A percentile compares a stretch with the other conserved stretches of the same genome.
Conservation (phyloP, 2,888 invertebrate species). For the Chloromyia formosa region DNA sequence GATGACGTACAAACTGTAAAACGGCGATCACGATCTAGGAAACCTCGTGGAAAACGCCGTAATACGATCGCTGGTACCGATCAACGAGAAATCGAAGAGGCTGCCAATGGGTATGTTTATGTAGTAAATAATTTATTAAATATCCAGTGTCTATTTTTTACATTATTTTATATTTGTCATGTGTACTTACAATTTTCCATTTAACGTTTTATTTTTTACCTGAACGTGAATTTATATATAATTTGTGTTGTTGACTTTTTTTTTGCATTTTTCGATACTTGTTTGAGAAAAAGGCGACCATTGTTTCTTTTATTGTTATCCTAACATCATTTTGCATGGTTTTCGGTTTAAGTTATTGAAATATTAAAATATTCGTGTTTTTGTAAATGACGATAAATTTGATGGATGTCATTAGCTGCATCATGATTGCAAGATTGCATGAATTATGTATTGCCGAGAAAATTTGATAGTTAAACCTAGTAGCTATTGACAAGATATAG, state of each 20-base stretch:
- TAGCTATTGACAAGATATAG: too few relatives aligned
- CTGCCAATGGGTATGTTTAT: conserved; percentile 76
- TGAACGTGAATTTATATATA: neutral
- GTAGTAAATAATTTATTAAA: neutral
- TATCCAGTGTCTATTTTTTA: neutral
- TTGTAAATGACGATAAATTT: conserved; percentile 2
- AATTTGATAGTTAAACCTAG: too few relatives aligned
- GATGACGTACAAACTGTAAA: conserved; percentile 72
- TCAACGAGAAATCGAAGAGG: conserved; percentile 88
- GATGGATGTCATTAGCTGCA: neutral
- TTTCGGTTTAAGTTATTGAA: neutral
- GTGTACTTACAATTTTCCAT: too few relatives aligned
- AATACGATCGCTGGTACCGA: conserved; percentile 92
- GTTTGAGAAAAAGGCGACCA: neutral
- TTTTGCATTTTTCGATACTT: conserved; percentile 3
- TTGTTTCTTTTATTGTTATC: conserved; percentile 2
- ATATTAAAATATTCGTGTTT: neutral
- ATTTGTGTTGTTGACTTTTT: conserved; percentile 40
- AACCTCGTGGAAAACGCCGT: conserved; percentile 83
- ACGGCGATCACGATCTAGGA: conserved; percentile 76
- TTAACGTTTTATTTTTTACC: conserved; percentile 12
- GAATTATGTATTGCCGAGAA: too few relatives aligned
- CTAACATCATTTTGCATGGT: conserved; percentile 25
- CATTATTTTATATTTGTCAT: conserved; percentile 14
- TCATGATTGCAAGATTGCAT: neutral